Evolutionary conservation across 2,113 vertebrate species (phyloP).

Genomic region (Tyrannus savana): DNA sequence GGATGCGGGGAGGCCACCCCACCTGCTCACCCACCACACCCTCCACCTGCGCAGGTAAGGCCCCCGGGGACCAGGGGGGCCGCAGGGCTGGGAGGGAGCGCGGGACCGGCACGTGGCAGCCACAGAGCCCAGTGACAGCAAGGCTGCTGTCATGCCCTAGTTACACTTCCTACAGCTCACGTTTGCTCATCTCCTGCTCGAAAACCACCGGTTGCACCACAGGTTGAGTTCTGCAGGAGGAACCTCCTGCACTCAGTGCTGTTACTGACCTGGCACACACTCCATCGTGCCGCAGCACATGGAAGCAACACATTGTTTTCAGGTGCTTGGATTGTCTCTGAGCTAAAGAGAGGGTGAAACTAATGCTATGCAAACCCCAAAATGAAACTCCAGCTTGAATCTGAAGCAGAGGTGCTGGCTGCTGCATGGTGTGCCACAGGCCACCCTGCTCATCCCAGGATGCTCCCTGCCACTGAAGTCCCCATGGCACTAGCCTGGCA

Average conservation of each 20-base stretch:
- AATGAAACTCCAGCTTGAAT: accelerated
- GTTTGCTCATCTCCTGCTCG: background rate
- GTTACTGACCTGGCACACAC: accelerated
- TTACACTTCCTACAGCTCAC: slow-evolving; percentile 22
- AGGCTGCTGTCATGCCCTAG: slow-evolving; percentile 53
- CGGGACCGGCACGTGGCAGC: background rate
- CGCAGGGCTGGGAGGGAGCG: too few species aligned
- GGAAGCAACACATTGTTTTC: accelerated
- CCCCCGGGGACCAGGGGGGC: accelerated
- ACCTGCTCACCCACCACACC: slow-evolving; percentile 49
- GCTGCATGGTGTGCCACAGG: too few species aligned
- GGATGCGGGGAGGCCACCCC: slow-evolving; percentile 36
- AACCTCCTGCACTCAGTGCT: accelerated
- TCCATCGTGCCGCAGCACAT: accelerated
- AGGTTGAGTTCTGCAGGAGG: accelerated
- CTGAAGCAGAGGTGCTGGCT: background rate
- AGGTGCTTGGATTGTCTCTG: accelerated
- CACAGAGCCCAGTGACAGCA: background rate
- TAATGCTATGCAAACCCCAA: accelerated
- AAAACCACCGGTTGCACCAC: accelerated
- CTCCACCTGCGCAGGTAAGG: slow-evolving; percentile 70
- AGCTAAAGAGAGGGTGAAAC: background rate
- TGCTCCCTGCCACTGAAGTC: background rate
- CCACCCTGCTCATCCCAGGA: accelerated
- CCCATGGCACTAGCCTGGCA: background rate